Conservation (phyloP, 2,888 invertebrate genomes). For the Sialis fuliginosa region DNA sequence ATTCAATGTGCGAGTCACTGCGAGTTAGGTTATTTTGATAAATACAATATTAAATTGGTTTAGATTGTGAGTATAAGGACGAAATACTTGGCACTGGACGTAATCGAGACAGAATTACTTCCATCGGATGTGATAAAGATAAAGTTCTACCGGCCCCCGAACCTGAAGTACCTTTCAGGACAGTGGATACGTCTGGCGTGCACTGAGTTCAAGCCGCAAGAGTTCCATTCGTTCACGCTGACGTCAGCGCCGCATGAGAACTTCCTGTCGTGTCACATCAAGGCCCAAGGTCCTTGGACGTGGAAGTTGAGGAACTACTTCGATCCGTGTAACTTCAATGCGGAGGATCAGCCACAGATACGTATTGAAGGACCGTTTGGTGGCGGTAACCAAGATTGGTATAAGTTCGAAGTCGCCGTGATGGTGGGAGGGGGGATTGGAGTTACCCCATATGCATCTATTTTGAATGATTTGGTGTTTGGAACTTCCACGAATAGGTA, state of each 20-base stretch:
- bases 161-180: conserved; percentile 85
- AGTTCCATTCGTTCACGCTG: conserved; percentile 89
- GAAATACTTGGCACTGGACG: conserved; percentile 81
- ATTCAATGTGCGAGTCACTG: no score
- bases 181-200: conserved; percentile 89
- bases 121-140: conserved; percentile 91
- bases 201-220: conserved; percentile 72
- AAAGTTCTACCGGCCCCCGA: conserved; percentile 88
- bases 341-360: conserved; percentile 71
- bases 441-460: conserved; percentile 94
- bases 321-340: conserved; percentile 79
- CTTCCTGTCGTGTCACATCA: conserved; percentile 86
- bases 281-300: conserved; percentile 81
- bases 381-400: conserved; percentile 97
- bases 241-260: conserved; percentile 95
- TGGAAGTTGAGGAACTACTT: conserved; percentile 92
- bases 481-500: conserved; percentile 91
- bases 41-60: conserved; percentile 8
- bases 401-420: conserved; percentile 93
- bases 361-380: conserved; percentile 92
- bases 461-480: conserved; percentile 88
- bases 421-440: conserved; percentile 97
- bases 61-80: conserved; percentile 78
- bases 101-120: conserved; percentile 79
- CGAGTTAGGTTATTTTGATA: background rate